These are phyloP conservation scores for Trachemys scripta DNA, from an alignment of 2,113 vertebrate species.

Conservation along the genomic window DNA sequence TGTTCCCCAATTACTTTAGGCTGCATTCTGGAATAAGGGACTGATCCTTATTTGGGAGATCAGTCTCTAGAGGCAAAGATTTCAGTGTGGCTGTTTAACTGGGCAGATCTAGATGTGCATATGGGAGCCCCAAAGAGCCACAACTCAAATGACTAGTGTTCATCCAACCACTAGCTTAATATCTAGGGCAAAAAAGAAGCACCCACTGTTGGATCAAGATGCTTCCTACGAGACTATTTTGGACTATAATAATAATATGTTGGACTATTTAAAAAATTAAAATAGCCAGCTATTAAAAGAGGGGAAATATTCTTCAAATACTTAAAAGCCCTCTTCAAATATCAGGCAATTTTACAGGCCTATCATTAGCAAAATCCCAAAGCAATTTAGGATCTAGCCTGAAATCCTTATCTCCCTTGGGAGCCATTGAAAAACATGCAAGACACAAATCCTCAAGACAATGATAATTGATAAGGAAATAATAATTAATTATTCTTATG, in stretches of 20 bases:
- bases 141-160: neutral
- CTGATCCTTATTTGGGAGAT: neutral
- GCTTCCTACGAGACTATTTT: neutral
- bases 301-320: neutral
- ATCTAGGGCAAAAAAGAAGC: neutral
- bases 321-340: neutral
- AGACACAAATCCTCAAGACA: neutral
- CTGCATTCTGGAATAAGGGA: neutral
- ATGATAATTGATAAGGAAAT: neutral
- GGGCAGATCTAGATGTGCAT: neutral
- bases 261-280: neutral
- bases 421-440: neutral
- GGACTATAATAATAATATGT: too few species aligned
- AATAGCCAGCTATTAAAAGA: neutral
- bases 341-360: neutral
- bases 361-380: neutral
- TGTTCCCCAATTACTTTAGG: neutral
- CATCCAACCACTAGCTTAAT: neutral
- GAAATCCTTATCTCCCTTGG: neutral
- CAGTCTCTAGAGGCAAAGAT: neutral
- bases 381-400: neutral
- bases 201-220: neutral
- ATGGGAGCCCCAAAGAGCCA: neutral
- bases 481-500: neutral
- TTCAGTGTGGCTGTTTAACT: neutral